phyloP scores from a whole-genome alignment of 2,113 vertebrate species.

The Callipepla squamata region DNA sequence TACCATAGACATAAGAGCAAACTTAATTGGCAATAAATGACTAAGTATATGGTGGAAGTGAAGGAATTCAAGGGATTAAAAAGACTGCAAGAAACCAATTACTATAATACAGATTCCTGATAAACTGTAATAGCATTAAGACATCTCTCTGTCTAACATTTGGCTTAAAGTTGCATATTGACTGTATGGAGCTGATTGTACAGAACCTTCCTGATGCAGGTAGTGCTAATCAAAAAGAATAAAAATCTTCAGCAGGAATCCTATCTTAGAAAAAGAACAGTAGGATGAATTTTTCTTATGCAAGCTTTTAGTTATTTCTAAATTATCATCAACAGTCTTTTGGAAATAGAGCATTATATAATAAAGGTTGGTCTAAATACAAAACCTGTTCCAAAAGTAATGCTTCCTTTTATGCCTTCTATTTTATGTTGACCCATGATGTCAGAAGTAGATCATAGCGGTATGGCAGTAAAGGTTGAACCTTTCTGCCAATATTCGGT shows the following conservation, averaged over 20 bases:
- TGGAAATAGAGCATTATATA: neutral
- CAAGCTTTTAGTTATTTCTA: slow-evolving; percentile 26
- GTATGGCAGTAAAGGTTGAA: neutral
- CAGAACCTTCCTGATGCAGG: neutral
- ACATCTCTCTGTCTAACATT: neutral
- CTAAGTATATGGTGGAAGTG: neutral
- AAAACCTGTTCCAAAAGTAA: neutral
- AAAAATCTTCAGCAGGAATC: neutral
- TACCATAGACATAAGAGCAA: neutral
- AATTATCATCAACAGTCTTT: slow-evolving; percentile 24
- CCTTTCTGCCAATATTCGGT: neutral
- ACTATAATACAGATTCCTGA: neutral
- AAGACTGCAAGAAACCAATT: neutral
- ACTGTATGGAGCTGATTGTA: slow-evolving; percentile 6
- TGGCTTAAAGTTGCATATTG: neutral
- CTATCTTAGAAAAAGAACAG: slow-evolving; percentile 4
- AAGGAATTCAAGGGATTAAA: neutral
- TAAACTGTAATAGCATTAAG: neutral
- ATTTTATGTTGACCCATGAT: neutral
- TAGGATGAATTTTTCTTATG: neutral
- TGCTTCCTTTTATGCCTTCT: neutral
- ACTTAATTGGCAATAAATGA: neutral
- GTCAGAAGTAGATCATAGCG: neutral
- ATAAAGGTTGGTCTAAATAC: neutral
- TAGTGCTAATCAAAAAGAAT: slow-evolving; percentile 19